Conservation (phyloP, 2,113 vertebrate species). For the Bambusicola thoracicus region DNA sequence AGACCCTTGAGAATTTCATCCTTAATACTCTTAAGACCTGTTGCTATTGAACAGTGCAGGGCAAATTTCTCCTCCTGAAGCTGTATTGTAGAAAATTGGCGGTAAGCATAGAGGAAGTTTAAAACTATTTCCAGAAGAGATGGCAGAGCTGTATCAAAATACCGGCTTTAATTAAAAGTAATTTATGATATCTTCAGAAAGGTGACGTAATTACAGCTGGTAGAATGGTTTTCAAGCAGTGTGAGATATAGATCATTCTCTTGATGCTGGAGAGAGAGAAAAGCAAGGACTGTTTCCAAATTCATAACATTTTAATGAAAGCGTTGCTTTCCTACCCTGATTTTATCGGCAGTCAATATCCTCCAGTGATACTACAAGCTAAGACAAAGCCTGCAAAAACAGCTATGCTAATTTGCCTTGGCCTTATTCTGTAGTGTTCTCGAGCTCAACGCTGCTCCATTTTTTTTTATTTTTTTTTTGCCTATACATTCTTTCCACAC, state of each 20-base stretch:
- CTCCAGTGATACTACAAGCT: neutral
- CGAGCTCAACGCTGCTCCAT: neutral
- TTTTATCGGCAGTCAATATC: slow-evolving; percentile 14
- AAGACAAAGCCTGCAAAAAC: neutral
- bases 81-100: neutral
- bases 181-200: neutral
- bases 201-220: neutral
- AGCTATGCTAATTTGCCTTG: neutral
- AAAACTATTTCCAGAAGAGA: slow-evolving; percentile 1
- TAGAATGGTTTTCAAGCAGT: neutral
- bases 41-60: slow-evolving; percentile 16
- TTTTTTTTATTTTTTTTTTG: neutral
- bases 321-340: neutral
- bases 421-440: neutral
- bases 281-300: neutral
- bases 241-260: neutral
- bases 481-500: neutral
- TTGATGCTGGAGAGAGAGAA: neutral
- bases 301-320: neutral
- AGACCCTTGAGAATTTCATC: slow-evolving; percentile 62
- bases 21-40: slow-evolving; percentile 31
- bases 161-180: slow-evolving; percentile 31
- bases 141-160: neutral
- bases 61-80: slow-evolving; percentile 14
- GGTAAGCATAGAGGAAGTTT: neutral